Evolutionary conservation across 2,888 invertebrate genomes (phyloP), one percentile per base, ranked within the genome.

Genomic region (Leistus spinibarbis): DNA sequence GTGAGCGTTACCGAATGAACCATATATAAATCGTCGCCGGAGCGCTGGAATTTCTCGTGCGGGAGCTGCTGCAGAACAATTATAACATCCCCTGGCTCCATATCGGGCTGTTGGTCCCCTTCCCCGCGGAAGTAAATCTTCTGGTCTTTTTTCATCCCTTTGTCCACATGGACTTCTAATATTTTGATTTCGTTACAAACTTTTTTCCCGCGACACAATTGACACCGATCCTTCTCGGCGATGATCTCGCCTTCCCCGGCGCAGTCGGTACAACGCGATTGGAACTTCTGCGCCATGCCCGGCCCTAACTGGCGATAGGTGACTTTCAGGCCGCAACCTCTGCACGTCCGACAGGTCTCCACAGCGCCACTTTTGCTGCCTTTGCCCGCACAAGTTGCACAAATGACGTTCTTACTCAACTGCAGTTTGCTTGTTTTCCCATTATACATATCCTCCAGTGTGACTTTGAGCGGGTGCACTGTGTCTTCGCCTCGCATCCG

Each of bases 361-460:
- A 90, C 89, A 72, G 91, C 86, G 71, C 93, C 94, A 76, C 89
- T 87, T 82, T 91, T 91, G 64, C 93, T 93, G 77, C 94, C 94
- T 82, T 91, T 89, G 83, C 95, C 96, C 81, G 89, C 89, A 86
- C 96, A 96, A 77, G 89, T 87, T 64, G 88, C 86, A 86, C 96
- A 96, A 80, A 95, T 91, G 40, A 94, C 90, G 86, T 93, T 94
- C 87, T 94, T 94, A 84, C 92, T 93, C 76, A 95, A 88, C 82
- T 95, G 93, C 79, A 95, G 86, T 83, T 94, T 94, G 1, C 94
- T 88, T 66, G 93, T 92, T 86, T 95, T 95, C 9, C 97, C 97
- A 85, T 94, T 93, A 84, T 96, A 98, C 83, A 97, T 88, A 83
- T 97, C 96, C 86, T 97, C 97, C 80, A 98, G 86, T 7, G 95